These are phyloP conservation scores for Petrosia ficiformis DNA, from an alignment of 37 sponge, comb jelly and placozoan genomes.

Conservation along the genomic window DNA sequence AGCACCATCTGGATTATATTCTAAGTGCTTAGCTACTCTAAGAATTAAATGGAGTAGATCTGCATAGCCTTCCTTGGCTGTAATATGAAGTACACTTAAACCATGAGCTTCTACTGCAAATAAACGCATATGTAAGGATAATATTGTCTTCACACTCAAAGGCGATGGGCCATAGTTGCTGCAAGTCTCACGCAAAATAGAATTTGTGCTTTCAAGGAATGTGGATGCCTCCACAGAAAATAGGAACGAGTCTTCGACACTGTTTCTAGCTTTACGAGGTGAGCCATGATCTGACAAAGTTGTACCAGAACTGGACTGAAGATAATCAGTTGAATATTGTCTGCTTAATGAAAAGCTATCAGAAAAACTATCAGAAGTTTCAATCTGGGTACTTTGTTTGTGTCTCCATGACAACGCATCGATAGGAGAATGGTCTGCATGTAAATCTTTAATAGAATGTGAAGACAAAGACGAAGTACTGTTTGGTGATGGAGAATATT, in stretches of 20 bases:
- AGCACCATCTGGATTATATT: neutral
- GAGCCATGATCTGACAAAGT: too few relatives aligned
- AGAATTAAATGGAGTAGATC: conserved; percentile 36
- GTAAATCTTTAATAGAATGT: too few relatives aligned
- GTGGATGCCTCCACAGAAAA: neutral
- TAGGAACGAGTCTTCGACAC: too few relatives aligned
- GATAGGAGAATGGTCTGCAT: neutral
- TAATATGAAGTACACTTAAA: conserved; percentile 50
- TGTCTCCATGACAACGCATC: too few relatives aligned
- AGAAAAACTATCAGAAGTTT: too few relatives aligned
- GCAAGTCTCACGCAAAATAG: neutral
- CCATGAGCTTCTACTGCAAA: conserved; percentile 19
- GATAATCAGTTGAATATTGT: too few relatives aligned
- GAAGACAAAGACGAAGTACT: neutral
- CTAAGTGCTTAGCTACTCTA: conserved; percentile 29
- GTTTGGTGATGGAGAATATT: too few relatives aligned
- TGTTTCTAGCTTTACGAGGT: too few relatives aligned
- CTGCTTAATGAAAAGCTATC: too few relatives aligned
- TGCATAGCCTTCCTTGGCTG: conserved; percentile 28
- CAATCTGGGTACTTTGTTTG: too few relatives aligned
- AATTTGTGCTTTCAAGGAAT: neutral
- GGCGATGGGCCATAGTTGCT: conserved; percentile 11
- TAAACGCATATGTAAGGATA: conserved; percentile 18
- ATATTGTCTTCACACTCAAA: neutral
- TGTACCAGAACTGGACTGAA: too few relatives aligned